Evolutionary conservation across 2,113 vertebrate genomes (phyloP).

Genomic region (Phodopus roborovskii): DNA sequence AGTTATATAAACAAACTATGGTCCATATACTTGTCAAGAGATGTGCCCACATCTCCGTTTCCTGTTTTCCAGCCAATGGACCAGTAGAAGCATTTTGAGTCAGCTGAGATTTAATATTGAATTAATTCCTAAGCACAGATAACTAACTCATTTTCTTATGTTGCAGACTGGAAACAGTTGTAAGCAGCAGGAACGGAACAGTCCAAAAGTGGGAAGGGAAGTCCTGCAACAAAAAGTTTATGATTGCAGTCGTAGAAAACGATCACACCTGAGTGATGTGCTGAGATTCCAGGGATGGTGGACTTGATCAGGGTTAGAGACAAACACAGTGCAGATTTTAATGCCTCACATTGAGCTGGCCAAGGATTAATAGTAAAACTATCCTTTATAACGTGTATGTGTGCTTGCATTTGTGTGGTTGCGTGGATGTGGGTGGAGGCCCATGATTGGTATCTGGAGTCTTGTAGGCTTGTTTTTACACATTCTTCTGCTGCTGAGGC

Average conservation of each 20-base stretch:
- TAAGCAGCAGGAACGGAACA: conserved; percentile 39
- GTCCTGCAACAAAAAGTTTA: not conserved
- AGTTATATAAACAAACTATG: conserved; percentile 19
- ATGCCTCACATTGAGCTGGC: not conserved
- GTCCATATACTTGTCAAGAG: not conserved
- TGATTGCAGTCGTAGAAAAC: conserved; percentile 52
- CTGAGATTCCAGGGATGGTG: conserved; percentile 16
- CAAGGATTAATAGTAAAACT: conserved; percentile 15
- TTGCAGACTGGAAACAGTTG: conserved; percentile 52
- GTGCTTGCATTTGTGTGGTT: not conserved
- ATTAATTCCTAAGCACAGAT: conserved; percentile 50
- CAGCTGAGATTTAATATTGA: conserved; percentile 62
- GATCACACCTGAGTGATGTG: not conserved
- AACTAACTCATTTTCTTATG: conserved; percentile 48
- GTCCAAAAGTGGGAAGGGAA: not conserved
- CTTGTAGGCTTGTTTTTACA: not conserved
- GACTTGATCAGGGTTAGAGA: conserved; percentile 12
- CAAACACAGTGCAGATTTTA: not conserved
- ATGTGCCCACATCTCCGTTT: not conserved
- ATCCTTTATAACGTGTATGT: not conserved
- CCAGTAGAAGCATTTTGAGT: not conserved
- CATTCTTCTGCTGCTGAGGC: not conserved
- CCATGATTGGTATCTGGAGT: not conserved
- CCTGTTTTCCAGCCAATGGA: conserved; percentile 8
- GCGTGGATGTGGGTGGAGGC: no score